Evolutionary conservation across 2,888 invertebrate genomes (phyloP), one percentile per base, ranked within the genome.

Genomic region (Dicyrtoma fusca): DNA sequence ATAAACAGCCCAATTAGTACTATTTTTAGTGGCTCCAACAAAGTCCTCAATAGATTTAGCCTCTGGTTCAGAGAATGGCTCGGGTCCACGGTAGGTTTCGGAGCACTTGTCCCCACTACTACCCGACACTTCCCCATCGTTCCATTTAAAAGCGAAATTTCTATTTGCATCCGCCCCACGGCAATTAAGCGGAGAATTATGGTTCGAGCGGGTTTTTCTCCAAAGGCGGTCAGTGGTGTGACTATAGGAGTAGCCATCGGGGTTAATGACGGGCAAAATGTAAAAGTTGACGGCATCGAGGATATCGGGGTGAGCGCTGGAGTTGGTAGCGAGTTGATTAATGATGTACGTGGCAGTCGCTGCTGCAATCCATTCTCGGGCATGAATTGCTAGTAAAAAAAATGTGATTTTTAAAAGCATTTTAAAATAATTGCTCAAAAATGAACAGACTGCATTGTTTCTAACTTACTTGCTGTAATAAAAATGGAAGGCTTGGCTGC

Each of bases 41-140:
- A 55, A 71, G 11, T 87, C 86, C 0, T 90, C 87, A 34, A 90
- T 86, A 0, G 89, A 88, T 76, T 87, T 85, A 0, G 90, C 90
- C 84, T 92, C 92, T 0, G 90, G 90, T 81, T 92, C 92, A 6
- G 92, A 92, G 82, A 91, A 91, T 3, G 91, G 87, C 25, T 85
- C 83, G 0, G 89, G 86, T 0, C 92, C 92, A 0, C 89, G 88
- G 82, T 88, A 92, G 23, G 71, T 71, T 6, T 71, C 64, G 1
- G 66, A 23, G 45, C 72, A 72, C 26, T 26, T 42, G 26, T 72
- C 51, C 4, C 51, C 51, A 44, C 66, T 72, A 23, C 34, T 49
- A 1, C 72, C 72, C 1, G 59, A 17, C 6, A 63, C 64, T 45
- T 53, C 64, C 3, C 25, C 63, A 6, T 51, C 66, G 8, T 11